Evolutionary conservation across 2,888 invertebrate species (phyloP).

Genomic region (Mythimna lalbum): DNA sequence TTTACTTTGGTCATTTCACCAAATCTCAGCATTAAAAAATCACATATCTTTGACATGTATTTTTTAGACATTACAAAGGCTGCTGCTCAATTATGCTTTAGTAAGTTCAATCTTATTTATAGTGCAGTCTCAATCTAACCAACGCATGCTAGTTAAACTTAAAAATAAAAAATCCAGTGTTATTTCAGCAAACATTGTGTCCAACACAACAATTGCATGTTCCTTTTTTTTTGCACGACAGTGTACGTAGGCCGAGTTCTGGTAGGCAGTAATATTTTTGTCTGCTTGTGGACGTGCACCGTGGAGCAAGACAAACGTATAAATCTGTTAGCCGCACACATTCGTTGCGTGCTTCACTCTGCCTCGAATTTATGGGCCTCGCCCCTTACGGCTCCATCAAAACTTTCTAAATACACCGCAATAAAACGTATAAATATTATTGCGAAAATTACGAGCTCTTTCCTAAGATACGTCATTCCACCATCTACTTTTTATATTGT

Average conservation of each 20-base stretch:
- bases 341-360: slow-evolving; percentile 80
- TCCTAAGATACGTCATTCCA: slow-evolving; percentile 32
- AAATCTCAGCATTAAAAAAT: not conserved
- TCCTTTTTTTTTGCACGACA: slow-evolving; percentile 19
- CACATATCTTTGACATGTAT: too few relatives aligned
- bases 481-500: slow-evolving; percentile 7
- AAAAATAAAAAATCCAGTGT: slow-evolving; percentile 6
- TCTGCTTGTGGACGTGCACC: slow-evolving; percentile 73
- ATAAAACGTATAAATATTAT: slow-evolving; percentile 62
- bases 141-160: not conserved
- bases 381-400: slow-evolving; percentile 76
- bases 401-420: slow-evolving; percentile 69
- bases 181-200: slow-evolving; percentile 11
- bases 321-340: slow-evolving; percentile 81
- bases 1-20: not conserved
- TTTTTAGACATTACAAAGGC: not conserved
- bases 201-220: slow-evolving; percentile 20
- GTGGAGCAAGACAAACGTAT: slow-evolving; percentile 78
- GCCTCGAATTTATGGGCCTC: slow-evolving; percentile 78
- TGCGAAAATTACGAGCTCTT: slow-evolving; percentile 46
- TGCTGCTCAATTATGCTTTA: not conserved
- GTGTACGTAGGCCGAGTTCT: slow-evolving; percentile 24
- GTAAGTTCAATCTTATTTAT: not conserved
- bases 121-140: not conserved
- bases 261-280: slow-evolving; percentile 73